Conservation (phyloP, 2,888 invertebrate species). For the Melinaea marsaeus region DNA sequence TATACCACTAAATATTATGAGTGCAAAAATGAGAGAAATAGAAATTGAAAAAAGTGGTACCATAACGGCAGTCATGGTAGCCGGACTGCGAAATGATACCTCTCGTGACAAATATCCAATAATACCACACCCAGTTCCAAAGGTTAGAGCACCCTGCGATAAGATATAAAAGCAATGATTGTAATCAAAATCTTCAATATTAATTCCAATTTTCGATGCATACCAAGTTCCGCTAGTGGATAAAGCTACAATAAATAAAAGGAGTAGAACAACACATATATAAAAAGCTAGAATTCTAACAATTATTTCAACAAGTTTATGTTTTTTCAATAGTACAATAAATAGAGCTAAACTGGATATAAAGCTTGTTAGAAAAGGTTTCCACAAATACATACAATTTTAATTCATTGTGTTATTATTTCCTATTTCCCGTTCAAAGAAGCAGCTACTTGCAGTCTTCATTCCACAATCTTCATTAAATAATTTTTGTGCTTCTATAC, state of each 20-base stretch:
- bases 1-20: constrained; percentile 57
- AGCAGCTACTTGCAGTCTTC: constrained; percentile 60
- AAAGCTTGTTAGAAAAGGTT: constrained; percentile 42
- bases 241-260: constrained; percentile 54
- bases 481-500: constrained; percentile 56
- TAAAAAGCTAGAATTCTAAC: constrained; percentile 47
- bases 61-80: constrained; percentile 62
- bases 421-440: constrained; percentile 62
- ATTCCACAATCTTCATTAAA: constrained; percentile 62
- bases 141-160: constrained; percentile 46
- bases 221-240: constrained; percentile 63
- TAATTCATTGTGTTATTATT: constrained; percentile 42
- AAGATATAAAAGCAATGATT: constrained; percentile 40
- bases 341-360: constrained; percentile 45
- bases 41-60: constrained; percentile 48
- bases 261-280: constrained; percentile 43
- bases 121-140: constrained; percentile 59
- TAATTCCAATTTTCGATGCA: constrained; percentile 42
- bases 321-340: constrained; percentile 52
- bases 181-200: constrained; percentile 42
- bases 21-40: constrained; percentile 43
- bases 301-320: constrained; percentile 46
- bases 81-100: constrained; percentile 61
- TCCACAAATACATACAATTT: constrained; percentile 51
- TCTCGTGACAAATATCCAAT: constrained; percentile 53